These are phyloP conservation scores for Cotesia glomerata DNA, from an alignment of 1,140 invertebrate species.

Conservation along the genomic window DNA sequence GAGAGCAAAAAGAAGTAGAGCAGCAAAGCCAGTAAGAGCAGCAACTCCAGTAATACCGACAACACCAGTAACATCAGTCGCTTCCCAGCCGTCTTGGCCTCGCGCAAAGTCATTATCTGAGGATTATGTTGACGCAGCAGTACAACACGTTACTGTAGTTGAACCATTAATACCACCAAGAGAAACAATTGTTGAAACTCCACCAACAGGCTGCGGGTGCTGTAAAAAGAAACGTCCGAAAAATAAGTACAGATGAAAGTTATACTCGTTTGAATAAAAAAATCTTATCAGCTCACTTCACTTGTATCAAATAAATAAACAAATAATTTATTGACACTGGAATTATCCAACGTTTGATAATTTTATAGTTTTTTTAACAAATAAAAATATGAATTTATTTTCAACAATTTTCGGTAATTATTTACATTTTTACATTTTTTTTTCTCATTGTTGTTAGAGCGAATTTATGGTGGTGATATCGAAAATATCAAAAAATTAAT, in stretches of 20 bases:
- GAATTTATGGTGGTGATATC: too few relatives aligned
- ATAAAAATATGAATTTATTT: too few relatives aligned
- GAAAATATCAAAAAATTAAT: too few relatives aligned
- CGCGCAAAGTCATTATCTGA: constrained; percentile 15
- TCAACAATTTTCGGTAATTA: too few relatives aligned
- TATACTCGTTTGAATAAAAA: too few relatives aligned
- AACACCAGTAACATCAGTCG: background rate
- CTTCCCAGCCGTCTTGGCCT: background rate
- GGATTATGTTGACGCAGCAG: constrained; percentile 20
- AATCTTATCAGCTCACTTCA: constrained; percentile 26
- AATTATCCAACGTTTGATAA: too few relatives aligned
- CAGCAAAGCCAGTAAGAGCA: background rate
- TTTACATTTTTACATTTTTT: too few relatives aligned
- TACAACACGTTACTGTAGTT: constrained; percentile 39
- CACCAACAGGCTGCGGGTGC: constrained; percentile 45
- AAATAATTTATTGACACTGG: too few relatives aligned
- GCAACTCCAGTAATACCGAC: too few relatives aligned
- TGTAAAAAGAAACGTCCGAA: constrained; percentile 47
- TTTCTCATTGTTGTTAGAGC: too few relatives aligned
- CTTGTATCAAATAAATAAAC: background rate
- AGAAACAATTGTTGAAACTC: constrained; percentile 40
- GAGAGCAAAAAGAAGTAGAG: background rate
- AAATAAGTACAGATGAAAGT: constrained; percentile 35
- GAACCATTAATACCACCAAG: constrained; percentile 18
- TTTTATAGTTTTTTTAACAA: too few relatives aligned